A percentile compares a stretch with the other conserved stretches of the same genome.
Conservation (phyloP, 1,140 invertebrate species). For the Spodoptera frugiperda region DNA sequence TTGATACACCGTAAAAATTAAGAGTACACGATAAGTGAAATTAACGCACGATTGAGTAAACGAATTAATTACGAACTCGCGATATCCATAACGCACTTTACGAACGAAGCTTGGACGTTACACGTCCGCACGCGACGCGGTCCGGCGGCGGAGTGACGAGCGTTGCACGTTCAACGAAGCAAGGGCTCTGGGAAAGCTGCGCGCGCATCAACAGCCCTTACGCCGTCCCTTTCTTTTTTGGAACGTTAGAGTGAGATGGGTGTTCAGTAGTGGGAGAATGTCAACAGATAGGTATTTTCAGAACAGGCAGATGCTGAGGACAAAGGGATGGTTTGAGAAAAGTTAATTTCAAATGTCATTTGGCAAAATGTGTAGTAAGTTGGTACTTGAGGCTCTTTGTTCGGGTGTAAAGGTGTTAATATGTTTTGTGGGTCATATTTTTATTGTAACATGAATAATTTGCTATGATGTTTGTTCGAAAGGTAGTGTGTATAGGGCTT, state of each 20-base stretch:
- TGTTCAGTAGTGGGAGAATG: conserved; percentile 37
- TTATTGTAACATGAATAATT: not conserved
- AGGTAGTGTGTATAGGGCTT: no score
- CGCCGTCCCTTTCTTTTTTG: not conserved
- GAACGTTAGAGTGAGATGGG: conserved; percentile 16
- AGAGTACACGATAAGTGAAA: conserved; percentile 30
- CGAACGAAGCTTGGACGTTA: conserved; percentile 52
- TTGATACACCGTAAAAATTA: not conserved
- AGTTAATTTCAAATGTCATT: conserved; percentile 30
- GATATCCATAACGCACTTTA: conserved; percentile 51
- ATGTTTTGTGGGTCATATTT: not conserved
- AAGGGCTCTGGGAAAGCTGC: conserved; percentile 51
- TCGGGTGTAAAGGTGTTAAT: conserved; percentile 28
- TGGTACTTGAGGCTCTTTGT: not conserved
- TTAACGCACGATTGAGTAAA: conserved; percentile 29
- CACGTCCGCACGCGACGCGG: conserved; percentile 74
- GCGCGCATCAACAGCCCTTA: conserved; percentile 44
- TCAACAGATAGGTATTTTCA: conserved; percentile 48
- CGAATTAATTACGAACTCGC: conserved; percentile 58
- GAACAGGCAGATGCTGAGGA: conserved; percentile 38
- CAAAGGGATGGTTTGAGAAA: conserved; percentile 31
- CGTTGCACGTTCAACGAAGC: conserved; percentile 9
- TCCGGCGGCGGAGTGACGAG: conserved; percentile 74
- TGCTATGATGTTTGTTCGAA: no score
- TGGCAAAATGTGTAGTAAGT: not conserved